Conservation (phyloP, 2,888 invertebrate species). For the Spilarctia lutea region DNA sequence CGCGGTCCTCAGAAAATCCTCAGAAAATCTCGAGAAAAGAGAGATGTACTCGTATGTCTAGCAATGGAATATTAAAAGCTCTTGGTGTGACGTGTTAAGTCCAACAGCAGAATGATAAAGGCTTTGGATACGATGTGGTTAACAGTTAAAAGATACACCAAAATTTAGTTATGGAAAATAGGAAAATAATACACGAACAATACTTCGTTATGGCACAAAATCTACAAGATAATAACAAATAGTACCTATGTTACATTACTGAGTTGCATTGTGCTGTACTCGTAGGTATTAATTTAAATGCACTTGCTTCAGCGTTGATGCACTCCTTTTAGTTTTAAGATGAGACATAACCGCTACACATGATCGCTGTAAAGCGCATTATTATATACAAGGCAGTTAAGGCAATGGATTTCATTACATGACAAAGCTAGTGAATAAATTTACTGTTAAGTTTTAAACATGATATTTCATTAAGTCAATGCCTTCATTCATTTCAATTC, state of each 20-base stretch:
- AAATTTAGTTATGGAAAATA: background rate
- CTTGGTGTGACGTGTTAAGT: too few relatives aligned
- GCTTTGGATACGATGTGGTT: too few relatives aligned
- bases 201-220: background rate
- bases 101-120: too few relatives aligned
- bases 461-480: too few relatives aligned
- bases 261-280: constrained; percentile 17
- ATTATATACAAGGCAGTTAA: background rate
- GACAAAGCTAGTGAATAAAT: too few relatives aligned
- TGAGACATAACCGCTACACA: constrained; percentile 9
- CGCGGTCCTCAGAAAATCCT: too few relatives aligned
- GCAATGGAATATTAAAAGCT: too few relatives aligned
- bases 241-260: constrained; percentile 8
- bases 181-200: background rate
- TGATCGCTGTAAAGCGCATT: background rate
- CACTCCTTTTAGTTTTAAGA: constrained; percentile 19
- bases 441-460: too few relatives aligned
- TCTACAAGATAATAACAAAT: background rate
- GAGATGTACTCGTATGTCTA: too few relatives aligned
- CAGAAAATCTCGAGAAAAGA: too few relatives aligned
- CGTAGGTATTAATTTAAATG: constrained; percentile 36
- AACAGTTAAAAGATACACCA: background rate
- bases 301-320: constrained; percentile 23
- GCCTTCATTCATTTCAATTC: too few relatives aligned
- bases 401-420: too few relatives aligned